phyloP scores from a whole-genome alignment of 1,140 invertebrate genomes.

The Zaprionus ghesquierei region DNA sequence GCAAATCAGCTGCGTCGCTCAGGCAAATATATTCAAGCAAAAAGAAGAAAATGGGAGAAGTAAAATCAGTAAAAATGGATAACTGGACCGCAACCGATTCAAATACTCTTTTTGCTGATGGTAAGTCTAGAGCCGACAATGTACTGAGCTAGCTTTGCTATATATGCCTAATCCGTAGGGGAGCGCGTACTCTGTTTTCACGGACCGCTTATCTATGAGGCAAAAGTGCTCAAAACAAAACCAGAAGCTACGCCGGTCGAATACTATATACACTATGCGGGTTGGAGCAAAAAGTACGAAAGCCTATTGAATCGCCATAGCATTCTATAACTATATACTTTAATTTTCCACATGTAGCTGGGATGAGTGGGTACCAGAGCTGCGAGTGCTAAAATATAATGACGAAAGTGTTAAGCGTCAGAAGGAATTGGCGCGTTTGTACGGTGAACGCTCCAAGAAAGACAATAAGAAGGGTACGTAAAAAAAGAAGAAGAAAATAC shows the following conservation, averaged over 20 bases:
- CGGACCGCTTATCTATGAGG: slow-evolving; percentile 97
- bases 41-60: slow-evolving; percentile 61
- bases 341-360: slow-evolving; percentile 86
- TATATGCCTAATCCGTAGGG: slow-evolving; percentile 84
- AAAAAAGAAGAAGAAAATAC: neutral
- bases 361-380: slow-evolving; percentile 99
- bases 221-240: slow-evolving; percentile 95
- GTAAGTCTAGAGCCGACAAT: slow-evolving; percentile 71
- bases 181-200: slow-evolving; percentile 98
- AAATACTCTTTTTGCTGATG: slow-evolving; percentile 85
- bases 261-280: slow-evolving; percentile 98
- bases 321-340: neutral
- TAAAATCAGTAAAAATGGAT: slow-evolving; percentile 63
- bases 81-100: slow-evolving; percentile 44
- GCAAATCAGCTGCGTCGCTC: slow-evolving; percentile 31
- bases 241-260: slow-evolving; percentile 92
- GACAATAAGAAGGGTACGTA: slow-evolving; percentile 85
- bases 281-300: slow-evolving; percentile 98
- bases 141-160: neutral
- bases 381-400: slow-evolving; percentile 95
- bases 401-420: slow-evolving; percentile 95
- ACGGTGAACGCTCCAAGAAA: slow-evolving; percentile 88
- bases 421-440: slow-evolving; percentile 89
- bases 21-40: slow-evolving; percentile 37
- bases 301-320: neutral